phyloP scores from a whole-genome alignment of 1,140 invertebrate species.

The Eufriesea mexicana region DNA sequence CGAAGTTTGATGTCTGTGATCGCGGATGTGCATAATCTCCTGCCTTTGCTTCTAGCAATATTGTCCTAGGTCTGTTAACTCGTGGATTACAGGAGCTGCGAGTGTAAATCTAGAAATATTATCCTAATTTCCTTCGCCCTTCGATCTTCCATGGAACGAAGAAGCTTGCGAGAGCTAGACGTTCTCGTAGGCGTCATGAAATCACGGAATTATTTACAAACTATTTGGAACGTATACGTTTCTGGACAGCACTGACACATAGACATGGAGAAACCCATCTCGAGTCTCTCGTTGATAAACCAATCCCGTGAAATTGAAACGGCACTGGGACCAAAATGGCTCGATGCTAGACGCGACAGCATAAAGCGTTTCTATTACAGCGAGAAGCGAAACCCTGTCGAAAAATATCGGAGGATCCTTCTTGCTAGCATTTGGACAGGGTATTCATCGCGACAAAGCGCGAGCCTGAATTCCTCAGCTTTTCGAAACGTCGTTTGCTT shows the following conservation, averaged over 20 bases:
- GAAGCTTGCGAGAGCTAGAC: too few relatives aligned
- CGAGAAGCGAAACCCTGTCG: neutral
- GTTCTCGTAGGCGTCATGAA: too few relatives aligned
- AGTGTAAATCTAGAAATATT: too few relatives aligned
- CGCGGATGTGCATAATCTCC: neutral
- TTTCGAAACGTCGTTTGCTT: neutral
- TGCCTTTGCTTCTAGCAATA: neutral
- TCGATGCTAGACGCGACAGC: neutral
- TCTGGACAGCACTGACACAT: too few relatives aligned
- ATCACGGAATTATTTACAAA: too few relatives aligned
- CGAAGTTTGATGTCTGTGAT: conserved; percentile 20
- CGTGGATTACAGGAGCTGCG: too few relatives aligned
- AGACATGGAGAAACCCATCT: neutral
- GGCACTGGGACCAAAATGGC: neutral
- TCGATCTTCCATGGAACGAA: too few relatives aligned
- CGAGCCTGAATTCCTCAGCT: neutral
- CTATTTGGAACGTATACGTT: too few relatives aligned
- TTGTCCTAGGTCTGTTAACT: neutral
- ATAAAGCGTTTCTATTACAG: conserved; percentile 25
- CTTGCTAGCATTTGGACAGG: neutral
- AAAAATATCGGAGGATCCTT: conserved; percentile 20
- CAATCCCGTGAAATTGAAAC: neutral
- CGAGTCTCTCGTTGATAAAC: conserved; percentile 2
- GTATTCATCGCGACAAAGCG: conserved; percentile 19
- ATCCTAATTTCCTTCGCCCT: too few relatives aligned